A percentile compares a stretch with the other conserved stretches of the same genome.
phyloP scores from a whole-genome alignment of 1,140 invertebrate species.

The Reticulitermes speratus region DNA sequence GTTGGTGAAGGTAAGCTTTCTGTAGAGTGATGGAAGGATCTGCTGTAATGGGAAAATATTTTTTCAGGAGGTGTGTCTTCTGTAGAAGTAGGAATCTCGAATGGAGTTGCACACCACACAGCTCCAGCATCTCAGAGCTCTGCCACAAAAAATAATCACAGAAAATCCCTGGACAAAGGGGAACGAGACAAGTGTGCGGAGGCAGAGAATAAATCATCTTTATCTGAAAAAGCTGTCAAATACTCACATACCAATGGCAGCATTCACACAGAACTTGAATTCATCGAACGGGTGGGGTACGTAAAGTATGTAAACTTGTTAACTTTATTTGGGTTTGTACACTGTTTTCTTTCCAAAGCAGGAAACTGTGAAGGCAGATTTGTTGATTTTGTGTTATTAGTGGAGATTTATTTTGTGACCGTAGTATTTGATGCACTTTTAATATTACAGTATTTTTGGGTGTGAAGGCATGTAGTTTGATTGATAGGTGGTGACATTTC shows the following conservation, averaged over 20 bases:
- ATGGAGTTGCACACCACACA: constrained; percentile 48
- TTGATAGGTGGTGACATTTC: too few relatives aligned
- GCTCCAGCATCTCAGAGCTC: constrained; percentile 34
- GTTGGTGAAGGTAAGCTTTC: too few relatives aligned
- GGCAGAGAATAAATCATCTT: constrained; percentile 38
- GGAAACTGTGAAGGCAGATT: too few relatives aligned
- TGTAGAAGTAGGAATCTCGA: constrained; percentile 48
- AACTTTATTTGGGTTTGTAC: constrained; percentile 23
- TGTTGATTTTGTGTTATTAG: too few relatives aligned
- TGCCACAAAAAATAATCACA: constrained; percentile 52
- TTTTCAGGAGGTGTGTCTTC: constrained; percentile 10
- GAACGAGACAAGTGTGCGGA: constrained; percentile 43
- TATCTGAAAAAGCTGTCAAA: constrained; percentile 48
- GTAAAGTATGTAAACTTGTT: constrained; percentile 35
- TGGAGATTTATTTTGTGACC: too few relatives aligned
- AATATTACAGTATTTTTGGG: too few relatives aligned
- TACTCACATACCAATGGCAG: constrained; percentile 54
- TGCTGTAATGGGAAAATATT: too few relatives aligned
- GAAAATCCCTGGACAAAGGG: constrained; percentile 55
- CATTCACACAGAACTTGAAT: constrained; percentile 50
- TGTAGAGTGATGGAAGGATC: too few relatives aligned
- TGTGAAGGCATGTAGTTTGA: too few relatives aligned
- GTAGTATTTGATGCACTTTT: too few relatives aligned
- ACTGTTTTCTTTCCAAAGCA: neutral
- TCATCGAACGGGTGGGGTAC: constrained; percentile 55